Conservation (phyloP, 2,113 vertebrate genomes). For the Oreochromis spilurus region DNA sequence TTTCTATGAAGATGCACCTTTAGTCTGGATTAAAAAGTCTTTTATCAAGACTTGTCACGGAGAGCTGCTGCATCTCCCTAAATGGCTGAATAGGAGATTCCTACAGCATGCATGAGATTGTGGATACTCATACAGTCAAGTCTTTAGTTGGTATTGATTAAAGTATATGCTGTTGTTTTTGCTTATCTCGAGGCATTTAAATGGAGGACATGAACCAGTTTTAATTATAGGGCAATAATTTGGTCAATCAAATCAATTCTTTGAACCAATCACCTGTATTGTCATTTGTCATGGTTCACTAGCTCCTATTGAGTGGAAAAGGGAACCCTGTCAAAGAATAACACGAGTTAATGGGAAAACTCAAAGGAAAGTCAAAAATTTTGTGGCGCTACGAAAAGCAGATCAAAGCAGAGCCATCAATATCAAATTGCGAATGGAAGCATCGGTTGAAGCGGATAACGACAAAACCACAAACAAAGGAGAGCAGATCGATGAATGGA, state of each 20-base stretch:
- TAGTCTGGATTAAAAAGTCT: not conserved
- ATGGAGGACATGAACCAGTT: not conserved
- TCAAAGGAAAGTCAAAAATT: not conserved
- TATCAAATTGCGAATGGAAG: not conserved
- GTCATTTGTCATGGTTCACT: conserved; percentile 25
- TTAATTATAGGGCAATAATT: conserved; percentile 18
- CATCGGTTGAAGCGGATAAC: not conserved
- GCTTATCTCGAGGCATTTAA: not conserved
- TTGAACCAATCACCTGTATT: conserved; percentile 37
- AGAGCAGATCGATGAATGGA: not conserved
- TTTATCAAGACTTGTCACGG: not conserved
- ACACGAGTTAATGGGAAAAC: not conserved
- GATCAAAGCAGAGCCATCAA: conserved; percentile 1
- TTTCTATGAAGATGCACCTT: not conserved
- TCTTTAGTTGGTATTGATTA: not conserved
- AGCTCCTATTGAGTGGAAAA: not conserved
- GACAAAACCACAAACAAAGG: not conserved
- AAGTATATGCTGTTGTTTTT: not conserved
- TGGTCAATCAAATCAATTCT: conserved; percentile 5
- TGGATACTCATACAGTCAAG: not conserved
- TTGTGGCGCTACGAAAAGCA: not conserved
- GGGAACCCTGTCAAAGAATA: not conserved
- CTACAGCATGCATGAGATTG: not conserved
- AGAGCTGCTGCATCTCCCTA: not conserved
- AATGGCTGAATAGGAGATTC: not conserved